Conservation (phyloP, 2,113 vertebrate genomes). For the Trachemys scripta region DNA sequence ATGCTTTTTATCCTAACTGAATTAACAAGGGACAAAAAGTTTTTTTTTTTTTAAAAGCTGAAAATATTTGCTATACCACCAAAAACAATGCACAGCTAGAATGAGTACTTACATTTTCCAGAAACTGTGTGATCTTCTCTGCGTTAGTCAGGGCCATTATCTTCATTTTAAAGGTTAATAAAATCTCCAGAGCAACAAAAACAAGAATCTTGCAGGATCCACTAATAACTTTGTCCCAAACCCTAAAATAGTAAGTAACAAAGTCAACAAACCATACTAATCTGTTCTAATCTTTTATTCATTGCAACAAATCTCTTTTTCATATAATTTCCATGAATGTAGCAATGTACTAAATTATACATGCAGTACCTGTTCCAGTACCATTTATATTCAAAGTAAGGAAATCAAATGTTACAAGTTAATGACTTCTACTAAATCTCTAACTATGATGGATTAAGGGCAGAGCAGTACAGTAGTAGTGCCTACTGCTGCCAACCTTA, state of each 20-base stretch:
- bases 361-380: neutral
- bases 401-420: neutral
- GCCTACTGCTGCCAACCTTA: neutral
- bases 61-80: neutral
- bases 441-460: neutral
- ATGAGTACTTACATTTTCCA: slow-evolving; percentile 89
- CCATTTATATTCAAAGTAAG: neutral
- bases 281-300: neutral
- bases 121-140: slow-evolving; percentile 88
- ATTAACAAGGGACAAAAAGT: neutral
- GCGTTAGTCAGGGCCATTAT: slow-evolving; percentile 88
- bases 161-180: slow-evolving; percentile 95
- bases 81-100: neutral
- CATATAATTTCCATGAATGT: neutral
- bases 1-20: neutral
- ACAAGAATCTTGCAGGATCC: slow-evolving; percentile 98
- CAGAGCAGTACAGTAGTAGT: neutral
- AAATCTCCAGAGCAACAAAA: slow-evolving; percentile 95
- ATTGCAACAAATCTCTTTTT: neutral
- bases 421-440: neutral
- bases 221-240: slow-evolving; percentile 99
- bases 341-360: neutral
- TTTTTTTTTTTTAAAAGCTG: neutral
- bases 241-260: slow-evolving; percentile 78
- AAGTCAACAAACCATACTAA: neutral